These are phyloP conservation scores for Ammodytes marinus DNA, from an alignment of 2,113 vertebrate species.

Conservation along the genomic window DNA sequence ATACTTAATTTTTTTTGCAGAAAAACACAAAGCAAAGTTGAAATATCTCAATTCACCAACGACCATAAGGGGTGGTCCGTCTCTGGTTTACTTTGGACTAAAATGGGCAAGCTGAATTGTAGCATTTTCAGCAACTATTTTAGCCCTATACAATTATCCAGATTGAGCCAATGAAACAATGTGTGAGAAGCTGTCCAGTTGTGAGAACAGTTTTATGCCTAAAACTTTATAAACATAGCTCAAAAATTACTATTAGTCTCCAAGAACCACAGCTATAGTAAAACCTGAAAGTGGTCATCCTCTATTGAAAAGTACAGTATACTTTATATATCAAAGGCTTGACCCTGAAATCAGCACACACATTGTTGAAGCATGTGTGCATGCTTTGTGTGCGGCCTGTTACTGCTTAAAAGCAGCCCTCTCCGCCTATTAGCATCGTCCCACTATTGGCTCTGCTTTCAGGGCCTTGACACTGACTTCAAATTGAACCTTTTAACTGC, in stretches of 20 bases:
- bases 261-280: neutral
- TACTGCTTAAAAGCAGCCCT: conserved; percentile 54
- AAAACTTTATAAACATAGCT: neutral
- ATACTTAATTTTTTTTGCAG: too few relatives aligned
- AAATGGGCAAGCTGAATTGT: neutral
- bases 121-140: conserved; percentile 5
- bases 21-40: neutral
- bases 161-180: conserved; percentile 23
- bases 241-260: conserved; percentile 1
- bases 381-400: conserved; percentile 30
- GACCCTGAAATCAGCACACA: conserved; percentile 15
- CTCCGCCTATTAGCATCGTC: conserved; percentile 49
- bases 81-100: conserved; percentile 12
- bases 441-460: conserved; percentile 49
- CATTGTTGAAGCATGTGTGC: conserved; percentile 44
- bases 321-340: conserved; percentile 3
- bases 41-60: neutral
- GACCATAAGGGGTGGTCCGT: neutral
- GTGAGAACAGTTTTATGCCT: neutral
- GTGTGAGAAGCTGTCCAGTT: neutral
- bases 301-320: neutral
- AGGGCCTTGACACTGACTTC: conserved; percentile 45
- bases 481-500: conserved; percentile 55
- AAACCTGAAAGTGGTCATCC: conserved; percentile 14
- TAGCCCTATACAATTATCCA: conserved; percentile 16